Conservation (phyloP, 2,797 vertebrate species). For the Bradypodion pumilum region DNA sequence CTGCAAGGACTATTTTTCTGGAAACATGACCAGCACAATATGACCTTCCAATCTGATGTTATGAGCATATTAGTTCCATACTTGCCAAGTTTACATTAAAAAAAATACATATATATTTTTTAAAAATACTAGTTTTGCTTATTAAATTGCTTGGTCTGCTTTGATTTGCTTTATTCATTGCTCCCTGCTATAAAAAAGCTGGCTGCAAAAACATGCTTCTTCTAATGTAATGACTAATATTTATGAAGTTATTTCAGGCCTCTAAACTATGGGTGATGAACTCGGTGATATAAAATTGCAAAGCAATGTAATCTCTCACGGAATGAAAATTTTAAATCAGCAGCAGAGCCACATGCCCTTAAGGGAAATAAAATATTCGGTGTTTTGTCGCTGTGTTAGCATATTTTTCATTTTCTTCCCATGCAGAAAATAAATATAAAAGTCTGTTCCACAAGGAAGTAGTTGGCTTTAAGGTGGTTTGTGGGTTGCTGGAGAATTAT, state of each 20-base stretch:
- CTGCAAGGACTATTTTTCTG: not conserved
- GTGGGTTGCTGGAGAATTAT: slow-evolving; percentile 21
- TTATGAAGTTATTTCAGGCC: slow-evolving; percentile 54
- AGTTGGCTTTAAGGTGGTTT: slow-evolving; percentile 20
- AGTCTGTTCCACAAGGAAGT: slow-evolving; percentile 30
- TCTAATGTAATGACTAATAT: slow-evolving; percentile 40
- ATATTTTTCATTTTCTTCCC: slow-evolving; percentile 48
- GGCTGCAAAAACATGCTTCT: not conserved
- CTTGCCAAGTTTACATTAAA: slow-evolving; percentile 2
- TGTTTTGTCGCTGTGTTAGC: slow-evolving; percentile 37
- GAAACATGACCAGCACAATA: not conserved
- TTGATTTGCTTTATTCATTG: slow-evolving; percentile 46
- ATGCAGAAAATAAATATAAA: slow-evolving; percentile 43
- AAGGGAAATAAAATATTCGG: slow-evolving; percentile 51
- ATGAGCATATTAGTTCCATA: not conserved
- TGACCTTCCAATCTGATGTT: not conserved
- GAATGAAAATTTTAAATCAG: slow-evolving; percentile 44
- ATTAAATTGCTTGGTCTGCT: slow-evolving; percentile 5
- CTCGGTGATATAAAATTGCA: slow-evolving; percentile 44
- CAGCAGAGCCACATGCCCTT: slow-evolving; percentile 46
- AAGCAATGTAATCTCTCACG: slow-evolving; percentile 44
- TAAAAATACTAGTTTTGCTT: slow-evolving; percentile 14
- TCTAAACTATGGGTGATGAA: slow-evolving; percentile 48
- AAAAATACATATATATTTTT: not conserved
- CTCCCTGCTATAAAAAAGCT: slow-evolving; percentile 32